These are phyloP conservation scores for Nothobranchius kuhntae DNA, from an alignment of 2,113 vertebrate genomes.

Conservation along the genomic window DNA sequence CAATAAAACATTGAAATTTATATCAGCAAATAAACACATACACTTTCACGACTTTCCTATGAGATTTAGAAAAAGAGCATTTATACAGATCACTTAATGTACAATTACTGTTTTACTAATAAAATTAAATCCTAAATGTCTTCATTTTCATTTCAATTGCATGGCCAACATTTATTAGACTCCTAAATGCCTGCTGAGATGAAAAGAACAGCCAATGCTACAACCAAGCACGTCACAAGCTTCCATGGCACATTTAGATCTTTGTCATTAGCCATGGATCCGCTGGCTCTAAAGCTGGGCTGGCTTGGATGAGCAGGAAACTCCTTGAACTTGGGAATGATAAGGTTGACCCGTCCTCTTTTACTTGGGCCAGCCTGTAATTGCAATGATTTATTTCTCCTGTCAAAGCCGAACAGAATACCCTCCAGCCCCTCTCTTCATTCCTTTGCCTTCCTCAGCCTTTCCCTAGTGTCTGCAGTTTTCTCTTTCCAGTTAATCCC, in stretches of 20 bases:
- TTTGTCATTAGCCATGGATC: conserved; percentile 32
- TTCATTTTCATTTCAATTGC: background rate
- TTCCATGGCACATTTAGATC: conserved; percentile 56
- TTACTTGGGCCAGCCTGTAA: conserved; percentile 68
- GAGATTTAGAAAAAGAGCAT: too few species aligned
- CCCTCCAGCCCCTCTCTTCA: conserved; percentile 28
- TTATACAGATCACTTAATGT: too few species aligned
- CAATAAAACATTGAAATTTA: background rate
- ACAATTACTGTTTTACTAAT: background rate
- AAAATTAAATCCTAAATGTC: background rate
- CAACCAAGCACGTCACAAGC: conserved; percentile 44
- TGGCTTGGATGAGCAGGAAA: conserved; percentile 69
- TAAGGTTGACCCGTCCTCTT: conserved; percentile 70
- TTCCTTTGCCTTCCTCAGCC: conserved; percentile 18
- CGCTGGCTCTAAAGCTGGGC: conserved; percentile 48
- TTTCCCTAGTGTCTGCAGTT: conserved; percentile 22
- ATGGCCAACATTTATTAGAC: conserved; percentile 13
- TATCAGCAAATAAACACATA: background rate
- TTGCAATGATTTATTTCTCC: conserved; percentile 74
- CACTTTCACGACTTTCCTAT: background rate
- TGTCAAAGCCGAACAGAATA: conserved; percentile 61
- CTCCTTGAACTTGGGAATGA: conserved; percentile 70
- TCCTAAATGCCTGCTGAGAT: conserved; percentile 13
- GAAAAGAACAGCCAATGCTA: conserved; percentile 7
- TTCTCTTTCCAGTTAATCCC: conserved; percentile 14